Evolutionary conservation across 2,888 invertebrate genomes (phyloP), one percentile per base, ranked within the genome.

Genomic region (Drosophila kanekoi): DNA sequence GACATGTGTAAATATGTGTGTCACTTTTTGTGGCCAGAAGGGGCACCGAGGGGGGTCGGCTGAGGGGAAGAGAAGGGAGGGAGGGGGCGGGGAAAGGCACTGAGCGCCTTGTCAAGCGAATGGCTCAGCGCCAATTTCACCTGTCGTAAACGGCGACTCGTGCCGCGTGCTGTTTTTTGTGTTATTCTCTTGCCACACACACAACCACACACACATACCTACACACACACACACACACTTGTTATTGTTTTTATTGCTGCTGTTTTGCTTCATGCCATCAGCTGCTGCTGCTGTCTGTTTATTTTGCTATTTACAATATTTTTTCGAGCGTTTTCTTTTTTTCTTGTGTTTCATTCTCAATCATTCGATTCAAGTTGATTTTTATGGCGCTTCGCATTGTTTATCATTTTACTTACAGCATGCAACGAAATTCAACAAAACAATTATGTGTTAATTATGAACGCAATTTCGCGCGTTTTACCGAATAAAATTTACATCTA

Each of bases 51-150:
- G 35, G 23, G 32, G 38, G 3, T n/a, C n/a, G n/a, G n/a, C n/a
- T n/a, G n/a, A n/a, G n/a, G n/a, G n/a, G n/a, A n/a, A n/a, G n/a
- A n/a, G n/a, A n/a, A 32, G 10, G 4, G 8, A 23, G 18, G 0
- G n/a, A 14, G 2, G 33, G 10, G 0, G 23, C 1, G 45, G 44
- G 32, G 11, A 20, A 47, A 68, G 45, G 53, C 68, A 59, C 59
- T 41, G 69, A 44, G 67, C 48, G 60, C 57, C 54, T 65, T 73
- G 79, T 81, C 81, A 81, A 64, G 71, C 23, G 65, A 64, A 78
- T 87, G 87, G 87, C 81, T 61, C 43, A 40, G 61, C 59, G 84
- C 65, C 87, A 87, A 82, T 72, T 81, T 82, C 82, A 85, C 77
- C 79, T 82, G 83, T 69, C 79, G 54, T 44, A 53, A 62, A 41